These are phyloP conservation scores for Temnothorax ravouxi DNA, from an alignment of 2,888 invertebrate species.

Conservation along the genomic window DNA sequence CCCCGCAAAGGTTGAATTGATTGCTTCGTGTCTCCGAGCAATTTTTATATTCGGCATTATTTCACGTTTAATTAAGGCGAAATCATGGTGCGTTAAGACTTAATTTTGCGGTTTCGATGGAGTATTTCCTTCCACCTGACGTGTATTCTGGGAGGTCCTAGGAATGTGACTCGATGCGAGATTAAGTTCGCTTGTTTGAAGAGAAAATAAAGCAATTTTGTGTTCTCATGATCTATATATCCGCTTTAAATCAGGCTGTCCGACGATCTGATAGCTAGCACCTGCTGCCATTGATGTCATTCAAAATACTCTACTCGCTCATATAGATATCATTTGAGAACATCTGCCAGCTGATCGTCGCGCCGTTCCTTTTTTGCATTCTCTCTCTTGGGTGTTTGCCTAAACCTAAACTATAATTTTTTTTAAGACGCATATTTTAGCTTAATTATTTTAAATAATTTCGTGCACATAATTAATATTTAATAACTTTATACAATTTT, in stretches of 20 bases:
- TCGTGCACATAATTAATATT: background rate
- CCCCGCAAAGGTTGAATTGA: background rate
- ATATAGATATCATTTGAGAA: slow-evolving; percentile 58
- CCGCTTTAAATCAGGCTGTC: slow-evolving; percentile 61
- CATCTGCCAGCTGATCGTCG: slow-evolving; percentile 63
- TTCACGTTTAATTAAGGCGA: slow-evolving; percentile 8
- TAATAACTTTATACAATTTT: background rate
- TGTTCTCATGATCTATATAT: slow-evolving; percentile 49
- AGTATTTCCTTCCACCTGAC: slow-evolving; percentile 25
- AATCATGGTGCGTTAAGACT: slow-evolving; percentile 7
- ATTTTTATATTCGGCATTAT: background rate
- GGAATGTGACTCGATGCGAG: slow-evolving; percentile 29
- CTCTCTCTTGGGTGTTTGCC: background rate
- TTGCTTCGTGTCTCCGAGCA: background rate
- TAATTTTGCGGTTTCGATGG: slow-evolving; percentile 22
- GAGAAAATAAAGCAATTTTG: slow-evolving; percentile 11
- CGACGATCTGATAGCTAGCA: slow-evolving; percentile 66
- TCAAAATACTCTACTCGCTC: slow-evolving; percentile 52
- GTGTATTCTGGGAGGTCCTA: slow-evolving; percentile 56
- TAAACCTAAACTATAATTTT: background rate
- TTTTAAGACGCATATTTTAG: background rate
- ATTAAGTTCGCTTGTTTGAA: slow-evolving; percentile 33
- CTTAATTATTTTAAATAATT: background rate
- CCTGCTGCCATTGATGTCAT: slow-evolving; percentile 58
- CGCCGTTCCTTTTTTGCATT: slow-evolving; percentile 12